Evolutionary conservation across 2,888 invertebrate species (phyloP).

Genomic region (Trissoscelio sp.): DNA sequence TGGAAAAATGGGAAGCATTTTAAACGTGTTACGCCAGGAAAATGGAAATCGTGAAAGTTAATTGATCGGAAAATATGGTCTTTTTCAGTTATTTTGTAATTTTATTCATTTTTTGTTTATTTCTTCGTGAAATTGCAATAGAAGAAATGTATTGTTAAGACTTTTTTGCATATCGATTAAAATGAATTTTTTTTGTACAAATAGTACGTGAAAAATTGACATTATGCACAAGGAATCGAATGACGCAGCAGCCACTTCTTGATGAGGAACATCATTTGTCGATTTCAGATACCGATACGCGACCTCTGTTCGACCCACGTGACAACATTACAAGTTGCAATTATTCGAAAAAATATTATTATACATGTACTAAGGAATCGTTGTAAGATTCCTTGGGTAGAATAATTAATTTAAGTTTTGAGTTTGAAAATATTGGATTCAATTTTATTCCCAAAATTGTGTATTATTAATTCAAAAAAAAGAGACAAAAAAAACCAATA

Average conservation of each 20-base stretch:
- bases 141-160: too few relatives aligned
- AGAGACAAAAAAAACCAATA: too few relatives aligned
- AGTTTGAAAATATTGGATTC: too few relatives aligned
- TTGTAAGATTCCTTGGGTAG: too few relatives aligned
- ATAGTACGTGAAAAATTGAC: slow-evolving; percentile 30
- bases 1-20: slow-evolving; percentile 27
- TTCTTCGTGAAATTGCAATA: too few relatives aligned
- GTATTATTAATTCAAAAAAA: too few relatives aligned
- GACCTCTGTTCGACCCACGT: slow-evolving; percentile 72
- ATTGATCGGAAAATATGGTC: slow-evolving; percentile 5
- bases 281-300: slow-evolving; percentile 81
- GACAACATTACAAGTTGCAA: slow-evolving; percentile 61
- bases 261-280: slow-evolving; percentile 81
- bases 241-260: slow-evolving; percentile 80
- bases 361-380: slow-evolving; percentile 3
- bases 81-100: background rate
- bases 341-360: slow-evolving; percentile 37
- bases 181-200: too few relatives aligned
- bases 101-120: too few relatives aligned
- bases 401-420: too few relatives aligned
- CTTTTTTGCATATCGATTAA: too few relatives aligned
- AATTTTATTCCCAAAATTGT: too few relatives aligned
- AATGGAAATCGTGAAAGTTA: slow-evolving; percentile 36
- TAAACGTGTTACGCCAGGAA: slow-evolving; percentile 17
- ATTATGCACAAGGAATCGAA: slow-evolving; percentile 48